Evolutionary conservation across 2,888 invertebrate genomes (phyloP), one percentile per base, ranked within the genome.

Genomic region (Acronicta leporina): DNA sequence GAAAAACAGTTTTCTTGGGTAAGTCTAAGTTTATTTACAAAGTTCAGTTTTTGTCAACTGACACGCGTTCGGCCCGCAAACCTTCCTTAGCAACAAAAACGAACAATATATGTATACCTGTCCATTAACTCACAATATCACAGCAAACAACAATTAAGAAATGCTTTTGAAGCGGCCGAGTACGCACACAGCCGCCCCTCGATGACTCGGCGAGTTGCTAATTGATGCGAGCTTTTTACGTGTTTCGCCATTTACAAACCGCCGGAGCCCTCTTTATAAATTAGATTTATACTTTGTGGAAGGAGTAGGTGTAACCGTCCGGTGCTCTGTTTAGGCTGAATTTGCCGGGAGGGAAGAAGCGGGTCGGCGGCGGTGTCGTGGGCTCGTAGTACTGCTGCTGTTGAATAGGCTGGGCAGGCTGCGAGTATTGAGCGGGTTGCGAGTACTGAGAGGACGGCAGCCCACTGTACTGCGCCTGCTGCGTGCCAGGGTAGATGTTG

Each of bases 281-380:
- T 86, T 86, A 85, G 75, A 82, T 87, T 92, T 94, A 94, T 82
- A 92, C 94, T 92, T 94, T 97, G 94, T 96, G 97, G 95, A 97
- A 97, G 75, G 96, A 97, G 92, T 97, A 98, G 82, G 97, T 97
- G 94, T 96, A 98, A 83, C 98, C 98, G 85, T 98, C 98, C 42
- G 98, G 98, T 63, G 97, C 97, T 85, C 98, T 95, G 95, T 97
- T 98, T 77, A 98, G 95, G 78, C 96, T 97, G 82, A 98, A 95
- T 90, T 98, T 97, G 75, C 98, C 98, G 33, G 98, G 97, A 53
- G 97, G 97, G 87, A 96, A 97, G 94, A 97, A 97, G 79, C 96
- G 95, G 82, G 96, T 95, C 16, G 97, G 97, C 30, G 96, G 93
- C 67, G 95, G 96, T 54, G 97, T 97, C 65, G 95, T 94, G 33